A percentile compares a stretch with the other conserved stretches of the same genome.
phyloP scores from a whole-genome alignment of 2,113 vertebrate genomes.

The Sinocyclocheilus anshuiensis region DNA sequence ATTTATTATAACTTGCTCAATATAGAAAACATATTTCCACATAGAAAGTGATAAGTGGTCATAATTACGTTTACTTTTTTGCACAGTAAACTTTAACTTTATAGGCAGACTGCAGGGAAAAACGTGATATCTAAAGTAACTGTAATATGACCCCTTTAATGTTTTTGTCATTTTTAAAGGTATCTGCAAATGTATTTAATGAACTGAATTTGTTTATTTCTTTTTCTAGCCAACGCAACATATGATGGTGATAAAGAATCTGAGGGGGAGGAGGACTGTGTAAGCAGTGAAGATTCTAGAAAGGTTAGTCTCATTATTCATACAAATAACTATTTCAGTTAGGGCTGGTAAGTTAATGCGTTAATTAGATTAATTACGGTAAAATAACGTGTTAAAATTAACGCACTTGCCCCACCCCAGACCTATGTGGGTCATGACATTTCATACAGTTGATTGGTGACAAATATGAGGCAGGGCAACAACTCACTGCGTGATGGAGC shows the following conservation, averaged over 20 bases:
- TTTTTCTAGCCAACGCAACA: conserved; percentile 83
- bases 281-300: conserved; percentile 91
- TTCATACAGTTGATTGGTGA: too few relatives aligned
- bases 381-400: too few relatives aligned
- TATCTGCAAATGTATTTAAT: conserved; percentile 9
- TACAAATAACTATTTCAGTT: too few relatives aligned
- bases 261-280: conserved; percentile 88
- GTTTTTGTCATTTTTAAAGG: not conserved
- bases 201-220: not conserved
- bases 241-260: conserved; percentile 97
- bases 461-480: too few relatives aligned
- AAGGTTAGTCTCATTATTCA: conserved; percentile 74
- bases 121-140: not conserved
- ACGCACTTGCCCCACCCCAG: too few relatives aligned
- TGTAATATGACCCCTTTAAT: not conserved
- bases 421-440: too few relatives aligned
- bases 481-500: too few relatives aligned
- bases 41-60: not conserved
- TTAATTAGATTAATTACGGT: too few relatives aligned
- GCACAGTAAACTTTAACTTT: not conserved
- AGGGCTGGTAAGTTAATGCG: too few relatives aligned
- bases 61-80: not conserved
- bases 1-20: not conserved
- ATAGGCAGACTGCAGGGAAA: not conserved
- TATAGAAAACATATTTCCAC: not conserved